Evolutionary conservation across 2,888 invertebrate species (phyloP), one percentile per base, ranked within the genome.

Genomic region (Callosobruchus maculatus): DNA sequence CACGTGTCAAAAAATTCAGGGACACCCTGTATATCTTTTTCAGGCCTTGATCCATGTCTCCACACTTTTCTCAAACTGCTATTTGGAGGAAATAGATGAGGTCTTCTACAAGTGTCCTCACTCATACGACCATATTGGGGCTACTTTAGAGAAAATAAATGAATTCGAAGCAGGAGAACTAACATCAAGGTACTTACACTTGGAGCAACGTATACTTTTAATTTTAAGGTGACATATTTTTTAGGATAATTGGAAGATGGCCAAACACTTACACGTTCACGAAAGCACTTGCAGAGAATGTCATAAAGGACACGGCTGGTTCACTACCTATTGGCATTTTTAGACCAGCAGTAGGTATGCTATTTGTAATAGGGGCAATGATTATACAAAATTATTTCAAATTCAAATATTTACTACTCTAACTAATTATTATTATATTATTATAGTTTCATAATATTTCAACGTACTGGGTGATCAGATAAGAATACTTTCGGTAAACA

Each of bases 251-350:
- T 22, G 90, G 90, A 21, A 84, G 89, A 0, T 93, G 94, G 89
- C 96, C 96, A 0, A 96, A 96, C 84, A 95, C 95, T 0, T 97
- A 97, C 87, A 94, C 95, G 0, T 95, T 93, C 84, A 95, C 96
- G 0, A 97, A 97, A 88, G 94, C 95, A 0, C 83, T 96, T 72
- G 95, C 95, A 0, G 96, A 97, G 84, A 90, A 91, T 79, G 88
- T 93, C 74, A 85, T 96, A 0, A 86, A 89, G 66, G 86, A 88
- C 20, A 91, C 91, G 75, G 90, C 90, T 4, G 87, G 87, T 18
- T 89, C 88, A 20, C 84, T 96, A 66, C 95, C 95, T 0, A 85
- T 95, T 18, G 93, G 93, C 71, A 92, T 97, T 78, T 93, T 95
- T 81, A 88, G 97, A 77, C 96, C 96, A 0, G 94, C 94, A 0